Percentiles rank a stretch among this genome's conserved stretches.
These are phyloP conservation scores for Diogma glabrata DNA, from an alignment of 2,888 invertebrate species.

Conservation along the genomic window DNA sequence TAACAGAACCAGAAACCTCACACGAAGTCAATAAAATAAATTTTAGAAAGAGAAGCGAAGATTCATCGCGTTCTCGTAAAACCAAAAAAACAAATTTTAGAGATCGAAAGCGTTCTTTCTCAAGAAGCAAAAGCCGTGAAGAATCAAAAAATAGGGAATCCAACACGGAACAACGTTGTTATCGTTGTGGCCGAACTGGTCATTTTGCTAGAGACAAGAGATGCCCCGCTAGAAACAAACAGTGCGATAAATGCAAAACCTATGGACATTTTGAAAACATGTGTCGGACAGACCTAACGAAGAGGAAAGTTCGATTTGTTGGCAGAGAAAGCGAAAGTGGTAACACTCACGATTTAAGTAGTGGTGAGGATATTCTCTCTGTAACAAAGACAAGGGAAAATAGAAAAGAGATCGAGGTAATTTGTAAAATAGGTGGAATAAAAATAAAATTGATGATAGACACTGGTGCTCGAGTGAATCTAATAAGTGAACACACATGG, in stretches of 20 bases:
- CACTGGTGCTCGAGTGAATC: not conserved
- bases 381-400: not conserved
- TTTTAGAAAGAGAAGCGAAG: not conserved
- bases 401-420: not conserved
- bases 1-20: not conserved
- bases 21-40: not conserved
- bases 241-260: constrained; percentile 11
- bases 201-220: constrained; percentile 4
- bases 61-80: not conserved
- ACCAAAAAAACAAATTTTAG: not conserved
- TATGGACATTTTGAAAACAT: constrained; percentile 9
- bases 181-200: constrained; percentile 1
- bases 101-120: not conserved
- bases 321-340: not conserved
- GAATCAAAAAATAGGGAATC: not conserved
- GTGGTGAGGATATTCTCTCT: not conserved
- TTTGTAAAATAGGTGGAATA: not conserved
- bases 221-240: constrained; percentile 12
- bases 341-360: not conserved
- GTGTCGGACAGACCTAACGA: constrained; percentile 9
- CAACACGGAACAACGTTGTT: not conserved
- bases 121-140: not conserved
- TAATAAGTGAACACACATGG: not conserved
- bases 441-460: not conserved
- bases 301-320: not conserved